phyloP scores from a whole-genome alignment of 2,797 vertebrate genomes.

The Eleutherodactylus coqui region DNA sequence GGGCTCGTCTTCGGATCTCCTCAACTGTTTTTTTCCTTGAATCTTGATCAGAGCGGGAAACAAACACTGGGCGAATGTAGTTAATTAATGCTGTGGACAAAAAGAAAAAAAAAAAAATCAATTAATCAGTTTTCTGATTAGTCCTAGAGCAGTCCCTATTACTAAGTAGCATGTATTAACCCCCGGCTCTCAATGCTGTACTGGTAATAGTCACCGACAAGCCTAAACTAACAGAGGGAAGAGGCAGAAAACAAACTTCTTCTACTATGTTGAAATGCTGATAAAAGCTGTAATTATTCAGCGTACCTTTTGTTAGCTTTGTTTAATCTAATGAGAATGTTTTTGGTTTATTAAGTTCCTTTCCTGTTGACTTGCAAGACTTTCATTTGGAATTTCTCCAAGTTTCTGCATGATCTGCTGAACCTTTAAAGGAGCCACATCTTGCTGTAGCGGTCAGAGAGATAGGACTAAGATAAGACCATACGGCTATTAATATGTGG shows the following conservation, averaged over 20 bases:
- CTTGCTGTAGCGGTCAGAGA: background rate
- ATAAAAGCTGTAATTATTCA: background rate
- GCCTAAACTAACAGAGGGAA: background rate
- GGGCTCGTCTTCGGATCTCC: slow-evolving; percentile 91
- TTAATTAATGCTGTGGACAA: slow-evolving; percentile 88
- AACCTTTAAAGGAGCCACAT: background rate
- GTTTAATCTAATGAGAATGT: slow-evolving; percentile 4
- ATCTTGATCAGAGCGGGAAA: slow-evolving; percentile 94
- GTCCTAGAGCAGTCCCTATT: too few species aligned
- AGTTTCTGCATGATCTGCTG: background rate
- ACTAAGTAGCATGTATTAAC: background rate
- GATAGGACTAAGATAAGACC: too few species aligned
- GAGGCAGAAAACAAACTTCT: background rate
- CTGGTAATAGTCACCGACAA: background rate
- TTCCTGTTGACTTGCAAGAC: background rate
- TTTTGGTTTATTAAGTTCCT: slow-evolving; percentile 15
- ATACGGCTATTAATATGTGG: too few species aligned
- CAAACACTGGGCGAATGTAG: slow-evolving; percentile 94
- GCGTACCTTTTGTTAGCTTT: background rate
- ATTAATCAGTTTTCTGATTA: background rate
- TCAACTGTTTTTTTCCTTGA: slow-evolving; percentile 96
- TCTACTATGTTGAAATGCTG: background rate
- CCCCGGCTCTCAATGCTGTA: background rate
- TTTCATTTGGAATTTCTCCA: slow-evolving; percentile 4
- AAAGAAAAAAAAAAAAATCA: background rate